Evolutionary conservation across 2,797 vertebrate species (phyloP).

Genomic region (Anguilla marmorata): DNA sequence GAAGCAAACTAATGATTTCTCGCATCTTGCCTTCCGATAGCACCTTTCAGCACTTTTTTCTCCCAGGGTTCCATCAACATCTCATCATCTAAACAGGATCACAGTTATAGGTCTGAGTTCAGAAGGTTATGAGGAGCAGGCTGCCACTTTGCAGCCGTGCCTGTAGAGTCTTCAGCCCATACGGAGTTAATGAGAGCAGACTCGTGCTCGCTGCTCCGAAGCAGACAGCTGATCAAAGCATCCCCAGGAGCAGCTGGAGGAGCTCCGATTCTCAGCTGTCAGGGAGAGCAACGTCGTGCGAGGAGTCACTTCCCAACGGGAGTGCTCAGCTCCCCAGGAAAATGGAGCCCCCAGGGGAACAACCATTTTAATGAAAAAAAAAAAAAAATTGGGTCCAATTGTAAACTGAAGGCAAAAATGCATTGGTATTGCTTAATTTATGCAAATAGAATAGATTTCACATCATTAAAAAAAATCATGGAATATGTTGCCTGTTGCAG

Average conservation of each 20-base stretch:
- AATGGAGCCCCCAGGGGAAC: neutral
- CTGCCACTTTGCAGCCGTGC: conserved; percentile 22
- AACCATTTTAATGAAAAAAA: neutral
- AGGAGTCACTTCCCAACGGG: conserved; percentile 2
- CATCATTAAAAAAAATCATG: neutral
- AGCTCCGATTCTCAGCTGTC: neutral
- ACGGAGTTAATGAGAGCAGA: conserved; percentile 26
- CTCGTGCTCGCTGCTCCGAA: neutral
- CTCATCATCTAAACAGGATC: neutral
- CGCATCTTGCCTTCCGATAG: neutral
- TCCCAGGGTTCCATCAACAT: neutral
- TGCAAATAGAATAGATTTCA: neutral
- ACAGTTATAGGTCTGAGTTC: conserved; percentile 18
- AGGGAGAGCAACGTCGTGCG: neutral
- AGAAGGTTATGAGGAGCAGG: conserved; percentile 6
- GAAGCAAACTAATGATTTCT: neutral
- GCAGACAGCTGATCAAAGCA: conserved; percentile 15
- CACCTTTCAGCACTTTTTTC: neutral
- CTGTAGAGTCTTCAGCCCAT: conserved; percentile 16
- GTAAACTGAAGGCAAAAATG: neutral
- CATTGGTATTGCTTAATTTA: neutral
- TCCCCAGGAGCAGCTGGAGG: conserved; percentile 13
- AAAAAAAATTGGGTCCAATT: neutral
- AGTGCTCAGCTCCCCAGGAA: neutral
- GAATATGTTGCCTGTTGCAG: neutral